Evolutionary conservation across 2,888 invertebrate genomes (phyloP).

Genomic region (Chorisops tibialis): DNA sequence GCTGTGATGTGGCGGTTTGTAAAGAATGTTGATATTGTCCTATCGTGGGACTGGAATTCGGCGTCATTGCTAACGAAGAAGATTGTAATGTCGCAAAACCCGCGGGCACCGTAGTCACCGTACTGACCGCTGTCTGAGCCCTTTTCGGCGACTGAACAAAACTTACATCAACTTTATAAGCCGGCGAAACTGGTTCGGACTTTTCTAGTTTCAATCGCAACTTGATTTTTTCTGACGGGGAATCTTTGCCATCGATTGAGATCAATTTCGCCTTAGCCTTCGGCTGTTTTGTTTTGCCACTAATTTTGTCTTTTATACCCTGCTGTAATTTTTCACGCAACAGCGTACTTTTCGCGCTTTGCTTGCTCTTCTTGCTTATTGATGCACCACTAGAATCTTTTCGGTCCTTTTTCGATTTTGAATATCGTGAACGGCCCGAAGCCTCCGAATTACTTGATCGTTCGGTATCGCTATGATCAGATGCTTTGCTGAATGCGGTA

Average conservation of each 20-base stretch:
- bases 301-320: slow-evolving; percentile 44
- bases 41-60: slow-evolving; percentile 30
- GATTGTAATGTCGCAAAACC: slow-evolving; percentile 27
- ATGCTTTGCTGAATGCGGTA: slow-evolving; percentile 55
- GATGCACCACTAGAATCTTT: slow-evolving; percentile 21
- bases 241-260: slow-evolving; percentile 22
- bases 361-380: slow-evolving; percentile 41
- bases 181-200: slow-evolving; percentile 72
- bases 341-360: slow-evolving; percentile 35
- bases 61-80: slow-evolving; percentile 32
- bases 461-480: slow-evolving; percentile 56
- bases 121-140: slow-evolving; percentile 39
- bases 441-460: slow-evolving; percentile 53
- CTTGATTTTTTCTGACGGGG: slow-evolving; percentile 69
- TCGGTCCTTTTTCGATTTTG: slow-evolving; percentile 26
- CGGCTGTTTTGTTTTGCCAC: slow-evolving; percentile 38
- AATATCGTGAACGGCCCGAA: slow-evolving; percentile 54
- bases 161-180: slow-evolving; percentile 77
- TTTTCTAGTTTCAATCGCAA: slow-evolving; percentile 78
- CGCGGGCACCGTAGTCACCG: slow-evolving; percentile 4
- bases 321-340: slow-evolving; percentile 48
- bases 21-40: not conserved
- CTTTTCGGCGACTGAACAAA: slow-evolving; percentile 59
- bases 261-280: slow-evolving; percentile 38
- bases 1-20: slow-evolving; percentile 31